These are phyloP conservation scores for Scolopax bukidnonensis DNA, from an alignment of 2,797 vertebrate genomes.

Conservation along the genomic window DNA sequence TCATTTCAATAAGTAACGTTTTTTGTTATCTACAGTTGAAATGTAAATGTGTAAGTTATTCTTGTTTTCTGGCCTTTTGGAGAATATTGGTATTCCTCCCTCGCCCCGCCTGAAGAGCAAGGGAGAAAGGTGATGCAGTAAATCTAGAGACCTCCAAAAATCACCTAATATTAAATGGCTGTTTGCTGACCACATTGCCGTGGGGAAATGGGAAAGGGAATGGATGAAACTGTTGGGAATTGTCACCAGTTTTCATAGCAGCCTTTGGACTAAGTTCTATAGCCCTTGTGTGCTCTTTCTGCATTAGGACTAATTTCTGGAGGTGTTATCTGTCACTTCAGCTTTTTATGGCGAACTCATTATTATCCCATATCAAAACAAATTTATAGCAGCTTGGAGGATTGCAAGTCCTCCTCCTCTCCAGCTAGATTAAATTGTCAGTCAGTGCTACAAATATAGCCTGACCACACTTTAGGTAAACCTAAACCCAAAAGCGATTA, in stretches of 20 bases:
- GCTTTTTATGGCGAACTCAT: background rate
- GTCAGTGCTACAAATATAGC: background rate
- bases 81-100: background rate
- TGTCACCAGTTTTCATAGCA: background rate
- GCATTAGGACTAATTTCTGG: background rate
- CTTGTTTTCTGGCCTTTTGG: background rate
- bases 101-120: background rate
- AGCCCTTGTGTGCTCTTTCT: background rate
- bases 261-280: background rate
- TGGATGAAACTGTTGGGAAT: background rate
- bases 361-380: background rate
- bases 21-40: background rate
- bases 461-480: background rate
- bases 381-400: background rate
- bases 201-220: background rate
- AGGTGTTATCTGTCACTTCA: background rate
- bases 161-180: background rate
- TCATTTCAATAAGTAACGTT: background rate
- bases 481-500: background rate
- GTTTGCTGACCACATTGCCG: background rate
- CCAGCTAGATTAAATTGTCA: conserved; percentile 12
- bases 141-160: background rate
- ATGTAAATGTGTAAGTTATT: background rate
- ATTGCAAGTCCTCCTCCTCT: background rate
- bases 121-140: background rate